Conservation (phyloP, 2,797 vertebrate species). For the Enteromius afrohamiltoni region DNA sequence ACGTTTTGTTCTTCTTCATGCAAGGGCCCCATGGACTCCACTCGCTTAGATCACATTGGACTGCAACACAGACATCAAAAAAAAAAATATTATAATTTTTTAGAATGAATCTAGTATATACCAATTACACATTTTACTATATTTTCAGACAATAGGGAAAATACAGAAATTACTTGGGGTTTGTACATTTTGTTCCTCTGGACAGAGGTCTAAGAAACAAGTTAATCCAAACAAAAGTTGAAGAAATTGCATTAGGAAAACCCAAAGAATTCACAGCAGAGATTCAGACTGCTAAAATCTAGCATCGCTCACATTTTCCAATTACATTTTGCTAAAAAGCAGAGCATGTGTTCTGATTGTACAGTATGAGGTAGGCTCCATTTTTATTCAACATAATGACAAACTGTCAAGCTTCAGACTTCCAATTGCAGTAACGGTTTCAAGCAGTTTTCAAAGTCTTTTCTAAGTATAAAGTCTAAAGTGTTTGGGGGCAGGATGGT, state of each 20-base stretch:
- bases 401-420: constrained; percentile 63
- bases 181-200: constrained; percentile 45
- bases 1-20: constrained; percentile 91
- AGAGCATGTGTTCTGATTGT: constrained; percentile 57
- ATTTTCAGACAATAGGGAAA: constrained; percentile 30
- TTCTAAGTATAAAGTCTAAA: constrained; percentile 1
- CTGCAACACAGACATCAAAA: constrained; percentile 63
- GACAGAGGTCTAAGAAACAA: constrained; percentile 11
- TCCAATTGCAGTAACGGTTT: constrained; percentile 53
- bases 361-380: constrained; percentile 55
- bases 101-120: not conserved
- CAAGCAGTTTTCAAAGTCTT: constrained; percentile 48
- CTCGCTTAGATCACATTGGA: constrained; percentile 91
- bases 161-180: constrained; percentile 7
- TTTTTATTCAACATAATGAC: constrained; percentile 58
- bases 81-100: not conserved
- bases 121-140: constrained; percentile 15
- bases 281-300: constrained; percentile 43
- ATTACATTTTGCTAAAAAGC: constrained; percentile 33
- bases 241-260: constrained; percentile 45
- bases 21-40: constrained; percentile 94
- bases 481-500: constrained; percentile 3
- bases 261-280: constrained; percentile 32
- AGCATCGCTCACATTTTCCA: constrained; percentile 57
- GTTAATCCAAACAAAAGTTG: constrained; percentile 43